phyloP scores from a whole-genome alignment of 2,888 invertebrate genomes.

The Melanargia galathea region DNA sequence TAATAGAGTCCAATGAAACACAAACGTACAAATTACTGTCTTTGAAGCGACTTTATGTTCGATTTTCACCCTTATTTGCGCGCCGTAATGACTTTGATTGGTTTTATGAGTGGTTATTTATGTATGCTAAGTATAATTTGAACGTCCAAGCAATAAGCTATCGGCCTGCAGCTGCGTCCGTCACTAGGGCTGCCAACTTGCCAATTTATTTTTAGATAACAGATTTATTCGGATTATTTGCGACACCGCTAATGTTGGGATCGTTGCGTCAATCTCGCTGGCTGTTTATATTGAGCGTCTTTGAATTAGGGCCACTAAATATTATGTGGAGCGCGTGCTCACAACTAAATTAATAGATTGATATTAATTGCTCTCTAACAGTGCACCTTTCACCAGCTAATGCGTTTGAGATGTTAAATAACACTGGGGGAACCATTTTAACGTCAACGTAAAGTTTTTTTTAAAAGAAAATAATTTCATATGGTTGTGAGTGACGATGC shows the following conservation, averaged over 20 bases:
- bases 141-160: constrained; percentile 74
- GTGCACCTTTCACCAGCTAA: not conserved
- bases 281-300: constrained; percentile 44
- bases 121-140: constrained; percentile 59
- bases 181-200: constrained; percentile 74
- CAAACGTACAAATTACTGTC: constrained; percentile 42
- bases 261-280: constrained; percentile 59
- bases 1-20: constrained; percentile 52
- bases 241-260: constrained; percentile 55
- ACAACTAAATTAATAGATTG: constrained; percentile 16
- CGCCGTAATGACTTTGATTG: constrained; percentile 37
- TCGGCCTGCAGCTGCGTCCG: constrained; percentile 72
- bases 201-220: constrained; percentile 72
- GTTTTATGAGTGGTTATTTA: constrained; percentile 43
- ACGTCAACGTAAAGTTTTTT: too few species aligned
- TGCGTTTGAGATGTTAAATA: constrained; percentile 14
- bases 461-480: too few species aligned
- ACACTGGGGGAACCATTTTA: not conserved
- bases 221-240: constrained; percentile 70
- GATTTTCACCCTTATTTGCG: constrained; percentile 44
- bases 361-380: constrained; percentile 19
- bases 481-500: too few species aligned
- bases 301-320: constrained; percentile 33
- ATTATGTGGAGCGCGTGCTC: constrained; percentile 4
- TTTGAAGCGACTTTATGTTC: constrained; percentile 41